A percentile compares a stretch with the other conserved stretches of the same genome.
Conservation (phyloP, 2,797 vertebrate genomes). For the Esox lucius region DNA sequence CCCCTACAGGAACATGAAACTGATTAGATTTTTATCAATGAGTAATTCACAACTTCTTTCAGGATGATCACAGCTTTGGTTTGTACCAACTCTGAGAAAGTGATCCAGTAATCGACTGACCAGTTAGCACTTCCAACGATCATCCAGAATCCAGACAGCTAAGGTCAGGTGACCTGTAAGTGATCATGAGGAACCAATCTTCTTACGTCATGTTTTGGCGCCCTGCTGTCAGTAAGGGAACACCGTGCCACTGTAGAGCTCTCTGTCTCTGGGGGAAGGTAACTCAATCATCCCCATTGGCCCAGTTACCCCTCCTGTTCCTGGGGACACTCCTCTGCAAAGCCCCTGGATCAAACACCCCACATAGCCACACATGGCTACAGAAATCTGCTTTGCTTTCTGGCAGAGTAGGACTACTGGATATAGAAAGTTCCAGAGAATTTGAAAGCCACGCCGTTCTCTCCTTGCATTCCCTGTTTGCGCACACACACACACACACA, state of each 20-base stretch:
- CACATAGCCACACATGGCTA: background rate
- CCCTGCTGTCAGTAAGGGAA: constrained; percentile 54
- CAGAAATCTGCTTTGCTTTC: background rate
- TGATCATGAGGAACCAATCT: constrained; percentile 12
- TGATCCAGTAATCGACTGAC: constrained; percentile 29
- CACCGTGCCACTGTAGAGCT: constrained; percentile 33
- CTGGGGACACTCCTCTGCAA: constrained; percentile 22
- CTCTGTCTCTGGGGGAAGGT: constrained; percentile 34
- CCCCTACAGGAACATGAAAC: too few species aligned
- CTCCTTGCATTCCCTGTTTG: background rate
- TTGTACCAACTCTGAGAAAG: background rate
- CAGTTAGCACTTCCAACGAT: constrained; percentile 16
- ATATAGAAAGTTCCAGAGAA: background rate
- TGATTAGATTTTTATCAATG: too few species aligned
- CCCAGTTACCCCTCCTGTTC: constrained; percentile 23
- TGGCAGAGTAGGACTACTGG: background rate
- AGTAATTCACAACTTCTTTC: too few species aligned
- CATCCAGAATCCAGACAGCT: background rate
- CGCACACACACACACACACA: constrained; percentile 3
- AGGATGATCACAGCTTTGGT: too few species aligned
- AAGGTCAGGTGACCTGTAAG: background rate
- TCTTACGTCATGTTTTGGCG: constrained; percentile 29
- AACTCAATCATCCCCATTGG: constrained; percentile 51
- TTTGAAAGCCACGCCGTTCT: background rate
- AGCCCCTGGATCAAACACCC: background rate